A percentile compares a stretch with the other conserved stretches of the same genome.
Evolutionary conservation across 2,113 vertebrate species (phyloP).

Genomic region (Clinocottus analis): DNA sequence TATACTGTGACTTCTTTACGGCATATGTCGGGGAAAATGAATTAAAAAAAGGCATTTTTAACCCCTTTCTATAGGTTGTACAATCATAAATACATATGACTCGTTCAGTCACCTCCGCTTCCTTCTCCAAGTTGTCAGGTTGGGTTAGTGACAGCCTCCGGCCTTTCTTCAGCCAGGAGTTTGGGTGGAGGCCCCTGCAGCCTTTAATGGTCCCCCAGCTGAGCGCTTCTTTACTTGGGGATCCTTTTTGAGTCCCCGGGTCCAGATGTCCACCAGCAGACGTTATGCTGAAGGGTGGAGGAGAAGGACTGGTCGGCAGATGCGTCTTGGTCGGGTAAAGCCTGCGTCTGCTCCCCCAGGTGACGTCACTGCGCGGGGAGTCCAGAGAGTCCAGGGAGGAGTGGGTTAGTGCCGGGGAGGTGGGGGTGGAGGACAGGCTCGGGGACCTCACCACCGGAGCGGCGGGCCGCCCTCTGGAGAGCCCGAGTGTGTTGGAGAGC

Average conservation of each 20-base stretch:
- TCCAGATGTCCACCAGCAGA: not conserved
- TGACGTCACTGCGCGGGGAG: conserved; percentile 62
- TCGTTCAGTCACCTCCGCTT: conserved; percentile 43
- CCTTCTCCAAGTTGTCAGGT: conserved; percentile 69
- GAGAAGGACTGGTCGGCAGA: not conserved
- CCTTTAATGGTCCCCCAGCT: conserved; percentile 76
- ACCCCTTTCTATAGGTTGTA: no score
- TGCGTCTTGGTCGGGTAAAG: conserved; percentile 52
- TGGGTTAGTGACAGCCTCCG: conserved; percentile 85
- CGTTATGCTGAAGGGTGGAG: not conserved
- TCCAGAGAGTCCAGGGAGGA: conserved; percentile 88
- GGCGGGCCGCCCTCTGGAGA: not conserved
- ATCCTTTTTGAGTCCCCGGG: conserved; percentile 16
- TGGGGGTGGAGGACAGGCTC: conserved; percentile 86
- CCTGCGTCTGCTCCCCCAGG: not conserved
- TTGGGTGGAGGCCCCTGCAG: conserved; percentile 84
- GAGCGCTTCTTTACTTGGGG: conserved; percentile 69
- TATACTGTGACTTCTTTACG: no score
- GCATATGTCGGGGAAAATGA: no score
- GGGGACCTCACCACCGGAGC: conserved; percentile 85
- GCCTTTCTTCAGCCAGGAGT: conserved; percentile 86
- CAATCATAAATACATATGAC: no score
- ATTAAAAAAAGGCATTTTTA: no score
- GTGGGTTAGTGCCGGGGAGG: conserved; percentile 85
- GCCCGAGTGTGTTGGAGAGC: not conserved